Evolutionary conservation across 2,797 vertebrate genomes (phyloP).

Genomic region (Diplodus puntazzo): DNA sequence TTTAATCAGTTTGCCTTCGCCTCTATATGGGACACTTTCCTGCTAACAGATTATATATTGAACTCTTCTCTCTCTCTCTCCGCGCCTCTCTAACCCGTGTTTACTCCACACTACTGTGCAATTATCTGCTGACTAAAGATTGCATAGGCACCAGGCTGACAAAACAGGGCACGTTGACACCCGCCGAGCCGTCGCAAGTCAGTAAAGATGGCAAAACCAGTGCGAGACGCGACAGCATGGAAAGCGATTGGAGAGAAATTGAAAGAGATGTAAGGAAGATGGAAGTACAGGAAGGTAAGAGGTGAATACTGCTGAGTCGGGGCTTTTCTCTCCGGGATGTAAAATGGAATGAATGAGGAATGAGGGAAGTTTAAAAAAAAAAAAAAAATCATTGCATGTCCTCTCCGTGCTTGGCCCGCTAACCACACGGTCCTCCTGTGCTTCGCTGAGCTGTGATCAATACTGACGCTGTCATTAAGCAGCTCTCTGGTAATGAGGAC

Average conservation of each 20-base stretch:
- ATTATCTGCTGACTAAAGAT: slow-evolving; percentile 72
- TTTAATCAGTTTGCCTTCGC: slow-evolving; percentile 59
- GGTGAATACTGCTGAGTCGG: slow-evolving; percentile 67
- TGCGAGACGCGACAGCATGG: slow-evolving; percentile 2
- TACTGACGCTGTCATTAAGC: slow-evolving; percentile 85
- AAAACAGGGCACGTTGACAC: slow-evolving; percentile 35
- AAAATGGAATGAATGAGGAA: slow-evolving; percentile 71
- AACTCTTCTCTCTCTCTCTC: slow-evolving; percentile 46
- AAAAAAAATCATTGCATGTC: slow-evolving; percentile 67
- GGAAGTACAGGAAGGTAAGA: slow-evolving; percentile 53
- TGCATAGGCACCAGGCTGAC: slow-evolving; percentile 50
- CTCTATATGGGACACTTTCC: slow-evolving; percentile 53
- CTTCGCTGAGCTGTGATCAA: slow-evolving; percentile 81
- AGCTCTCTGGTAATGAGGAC: slow-evolving; percentile 82
- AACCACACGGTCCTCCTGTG: slow-evolving; percentile 69
- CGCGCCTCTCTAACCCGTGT: slow-evolving; percentile 57
- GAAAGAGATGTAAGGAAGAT: slow-evolving; percentile 61
- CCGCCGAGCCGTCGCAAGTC: slow-evolving; percentile 28
- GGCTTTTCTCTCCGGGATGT: slow-evolving; percentile 60
- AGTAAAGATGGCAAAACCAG: slow-evolving; percentile 41
- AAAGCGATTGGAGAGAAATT: slow-evolving; percentile 54
- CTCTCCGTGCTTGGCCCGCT: slow-evolving; percentile 60
- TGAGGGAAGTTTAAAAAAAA: slow-evolving; percentile 61
- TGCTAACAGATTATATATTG: slow-evolving; percentile 73
- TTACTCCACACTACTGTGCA: slow-evolving; percentile 57